Evolutionary conservation across 2,113 vertebrate species (phyloP), one percentile per base, ranked within the genome.

Genomic region (Grantiella picta): DNA sequence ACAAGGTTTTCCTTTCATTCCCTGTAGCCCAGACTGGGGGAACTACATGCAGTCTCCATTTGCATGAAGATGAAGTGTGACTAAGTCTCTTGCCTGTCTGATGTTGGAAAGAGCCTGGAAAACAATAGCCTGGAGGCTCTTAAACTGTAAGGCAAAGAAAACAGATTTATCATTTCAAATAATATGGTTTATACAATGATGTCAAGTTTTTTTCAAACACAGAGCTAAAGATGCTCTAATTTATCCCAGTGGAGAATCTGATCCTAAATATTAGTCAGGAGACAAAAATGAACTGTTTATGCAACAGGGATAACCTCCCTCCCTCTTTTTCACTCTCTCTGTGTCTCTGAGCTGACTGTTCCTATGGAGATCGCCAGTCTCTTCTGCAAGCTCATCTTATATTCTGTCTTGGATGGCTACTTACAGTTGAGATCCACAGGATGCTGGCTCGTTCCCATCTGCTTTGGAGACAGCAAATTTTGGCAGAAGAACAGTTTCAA

Each of bases 231-330:
- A 96, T 94, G 59, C 28, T 92, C 75, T 78, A 70, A 92, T 95
- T 85, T 94, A 92, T 95, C 94, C 93, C 86, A 86, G 82, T 42
- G 73, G 94, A 95, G 79, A 94, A 93, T 89, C 61, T 80, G 71
- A 87, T 92, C 85, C 84, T 95, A 95, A 94, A 89, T 94, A 89
- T 95, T 96, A 91, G 87, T 95, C 93, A 95, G 89, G 65, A 91
- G 73, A 93, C 92, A 96, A 97, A 95, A 92, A 95, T 95, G 91
- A 90, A 68, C 83, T 92, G 65, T 92, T 96, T 92, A 93, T 84
- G 50, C 80, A 65, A 65, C 45, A 72, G 71, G 59, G 47, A 57
- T 79, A 83, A 63, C 57, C 13, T 90, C 44, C n/a, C 33, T 71
- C 47, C 66, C 72, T 82, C 25, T 61, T 78, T 76, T 63, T 81